Evolutionary conservation across 1,140 invertebrate species (phyloP).

Genomic region (Platyscapa corneri): DNA sequence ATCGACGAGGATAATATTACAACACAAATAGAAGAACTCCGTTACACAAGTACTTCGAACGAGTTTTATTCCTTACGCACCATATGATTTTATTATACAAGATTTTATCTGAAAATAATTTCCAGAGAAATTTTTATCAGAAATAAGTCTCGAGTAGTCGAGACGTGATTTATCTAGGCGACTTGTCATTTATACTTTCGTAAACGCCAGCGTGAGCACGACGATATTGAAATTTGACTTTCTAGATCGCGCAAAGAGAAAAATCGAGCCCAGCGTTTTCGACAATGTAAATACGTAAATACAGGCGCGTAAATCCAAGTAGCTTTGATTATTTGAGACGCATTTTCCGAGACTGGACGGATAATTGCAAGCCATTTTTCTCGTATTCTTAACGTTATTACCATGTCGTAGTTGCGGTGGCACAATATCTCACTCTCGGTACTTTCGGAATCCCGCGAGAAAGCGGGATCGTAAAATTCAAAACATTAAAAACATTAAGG

Average conservation of each 20-base stretch:
- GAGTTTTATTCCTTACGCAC: neutral
- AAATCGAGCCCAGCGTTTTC: neutral
- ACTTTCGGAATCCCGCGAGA: neutral
- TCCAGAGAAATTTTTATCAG: constrained; percentile 20
- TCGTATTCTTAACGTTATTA: neutral
- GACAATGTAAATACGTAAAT: neutral
- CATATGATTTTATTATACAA: constrained; percentile 25
- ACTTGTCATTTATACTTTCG: neutral
- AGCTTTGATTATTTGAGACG: neutral
- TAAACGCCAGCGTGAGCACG: neutral
- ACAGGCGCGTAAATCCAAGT: neutral
- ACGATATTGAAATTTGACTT: too few species aligned
- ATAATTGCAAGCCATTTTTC: neutral
- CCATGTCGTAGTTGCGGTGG: neutral
- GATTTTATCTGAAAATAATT: constrained; percentile 26
- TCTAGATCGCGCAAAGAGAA: neutral
- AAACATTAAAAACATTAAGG: too few species aligned
- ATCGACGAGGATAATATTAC: neutral
- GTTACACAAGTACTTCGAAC: neutral
- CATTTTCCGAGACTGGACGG: neutral
- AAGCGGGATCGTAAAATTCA: neutral
- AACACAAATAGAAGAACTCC: too few species aligned
- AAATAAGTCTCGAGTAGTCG: neutral
- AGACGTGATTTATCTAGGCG: neutral
- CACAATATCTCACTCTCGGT: neutral